Base-by-base conservation (phyloP, 2,888 invertebrate genomes). In the Chrysodeixis includens region DNA sequence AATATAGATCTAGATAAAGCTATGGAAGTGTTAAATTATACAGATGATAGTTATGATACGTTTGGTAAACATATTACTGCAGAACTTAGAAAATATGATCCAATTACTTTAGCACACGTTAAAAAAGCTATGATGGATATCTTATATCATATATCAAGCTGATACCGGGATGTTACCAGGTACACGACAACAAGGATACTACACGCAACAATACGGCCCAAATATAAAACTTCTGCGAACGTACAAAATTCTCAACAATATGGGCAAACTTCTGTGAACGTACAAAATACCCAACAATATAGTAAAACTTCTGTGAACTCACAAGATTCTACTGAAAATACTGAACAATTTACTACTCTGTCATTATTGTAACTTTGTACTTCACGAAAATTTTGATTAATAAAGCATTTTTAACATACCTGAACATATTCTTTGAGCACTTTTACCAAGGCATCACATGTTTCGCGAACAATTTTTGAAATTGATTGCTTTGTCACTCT, bases 401-500 rank as follows among this genome's bases (percentile, higher is more conserved):
- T 64, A 67, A 67, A 64, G 66, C 55, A 67, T 67, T 55, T 56
- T 71, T 67, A 62, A 63, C 63, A 63, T 69, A 69, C 63, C 69
- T 72, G 62, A 64, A 72, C 61, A 66, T 66, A 72, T 56, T 72
- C 69, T 56, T 69, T 73, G 18, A 73, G 66, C 66, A 63, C 69
- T 66, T 69, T 46, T 62, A 65, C 62, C 56, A 59, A 61, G 61
- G 52, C 65, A 65, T 57, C 60, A 60, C 64, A 69, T 64, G 60
- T 60, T 56, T 55, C 59, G 49, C 32, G 55, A 63, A 59, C 59
- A 56, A 63, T 60, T 59, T 52, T 63, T 49, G 64, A 63, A 59
- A 63, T 68, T 59, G 68, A 63, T 68, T 68, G 68, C 56, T 59
- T 68, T 68, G 68, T 63, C 40, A 68, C 68, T 63, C 68, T 68